Percentiles rank a stretch among this genome's conserved stretches.
phyloP scores from a whole-genome alignment of 2,888 invertebrate species.

The Oeneis ivallda region DNA sequence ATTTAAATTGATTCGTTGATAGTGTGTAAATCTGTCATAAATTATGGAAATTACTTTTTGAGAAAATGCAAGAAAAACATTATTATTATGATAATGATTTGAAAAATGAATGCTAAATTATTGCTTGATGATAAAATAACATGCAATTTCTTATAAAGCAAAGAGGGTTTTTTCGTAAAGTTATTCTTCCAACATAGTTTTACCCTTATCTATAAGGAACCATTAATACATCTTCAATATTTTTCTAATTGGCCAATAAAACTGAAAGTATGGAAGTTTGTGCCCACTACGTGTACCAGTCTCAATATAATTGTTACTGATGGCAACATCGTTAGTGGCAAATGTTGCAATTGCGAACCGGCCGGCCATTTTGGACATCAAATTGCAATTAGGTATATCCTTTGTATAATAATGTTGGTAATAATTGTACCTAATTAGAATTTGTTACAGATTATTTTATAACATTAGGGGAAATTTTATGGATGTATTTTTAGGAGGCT shows the following conservation, averaged over 20 bases:
- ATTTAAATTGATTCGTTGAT: no score
- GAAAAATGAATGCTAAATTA: no score
- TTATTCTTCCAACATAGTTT: no score
- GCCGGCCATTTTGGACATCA: conserved; percentile 33
- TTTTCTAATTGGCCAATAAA: conserved; percentile 25
- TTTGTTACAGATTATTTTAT: conserved; percentile 1
- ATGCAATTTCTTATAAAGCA: no score
- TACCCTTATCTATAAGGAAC: neutral
- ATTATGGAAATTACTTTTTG: no score
- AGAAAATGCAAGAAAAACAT: no score
- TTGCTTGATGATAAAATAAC: no score
- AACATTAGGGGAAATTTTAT: no score
- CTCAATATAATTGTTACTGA: conserved; percentile 36
- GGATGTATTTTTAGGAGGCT: no score
- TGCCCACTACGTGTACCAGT: conserved; percentile 17
- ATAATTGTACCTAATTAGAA: conserved; percentile 20
- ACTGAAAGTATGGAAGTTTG: conserved; percentile 21
- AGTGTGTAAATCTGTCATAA: no score
- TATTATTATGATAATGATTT: no score
- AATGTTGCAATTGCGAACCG: conserved; percentile 33
- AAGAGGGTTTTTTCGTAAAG: no score
- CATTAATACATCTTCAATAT: conserved; percentile 5
- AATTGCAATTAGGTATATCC: conserved; percentile 35
- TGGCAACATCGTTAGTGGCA: conserved; percentile 35
- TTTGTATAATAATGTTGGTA: conserved; percentile 23